Evolutionary conservation across 2,797 vertebrate genomes (phyloP), one percentile per base, ranked within the genome.

Genomic region (Kryptopterus vitreolus): DNA sequence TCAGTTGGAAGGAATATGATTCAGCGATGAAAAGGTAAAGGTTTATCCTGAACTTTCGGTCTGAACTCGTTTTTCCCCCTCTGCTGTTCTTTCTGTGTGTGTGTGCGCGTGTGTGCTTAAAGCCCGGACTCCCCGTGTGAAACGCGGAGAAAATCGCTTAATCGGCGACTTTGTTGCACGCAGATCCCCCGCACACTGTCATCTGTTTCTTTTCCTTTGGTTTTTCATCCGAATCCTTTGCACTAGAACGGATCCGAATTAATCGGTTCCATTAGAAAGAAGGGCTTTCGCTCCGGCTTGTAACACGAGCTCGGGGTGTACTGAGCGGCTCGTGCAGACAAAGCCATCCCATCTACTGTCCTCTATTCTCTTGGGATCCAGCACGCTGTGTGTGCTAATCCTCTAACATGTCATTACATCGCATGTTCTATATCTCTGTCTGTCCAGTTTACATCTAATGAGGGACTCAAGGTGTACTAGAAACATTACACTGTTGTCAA

Each of bases 311-410:
- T 52, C 50, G 46, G 6, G 43, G 48, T 13, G 68, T 38, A 46
- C 2, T 66, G 55, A 57, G 26, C 38, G 52, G 52, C 68, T 61
- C 33, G 68, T 58, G 59, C 62, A 61, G 72, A 82, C 81, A 82
- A 82, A 82, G 81, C 81, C 57, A 66, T 58, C 68, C 68, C 31
- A 33, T 53, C 48, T n/a, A 73, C 75, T 72, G 38, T 73, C 24
- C 53, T 69, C 16, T 59, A 29, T 59, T 78, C 68, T 57, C 65
- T 35, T 18, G 58, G 63, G 75, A 77, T 65, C 29, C 68, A 12
- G 75, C 75, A 55, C 48, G 58, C 76, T 66, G 9, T 59, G 18
- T 35, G 62, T 35, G 13, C n/a, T 74, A 12, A 59, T 46, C 55
- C 35, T 59, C n/a, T 26, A 26, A n/a, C 3, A 2, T 8, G 16